Evolutionary conservation across 2,113 vertebrate species (phyloP), one percentile per base, ranked within the genome.

Genomic region (Myrmecophaga tridactyla): DNA sequence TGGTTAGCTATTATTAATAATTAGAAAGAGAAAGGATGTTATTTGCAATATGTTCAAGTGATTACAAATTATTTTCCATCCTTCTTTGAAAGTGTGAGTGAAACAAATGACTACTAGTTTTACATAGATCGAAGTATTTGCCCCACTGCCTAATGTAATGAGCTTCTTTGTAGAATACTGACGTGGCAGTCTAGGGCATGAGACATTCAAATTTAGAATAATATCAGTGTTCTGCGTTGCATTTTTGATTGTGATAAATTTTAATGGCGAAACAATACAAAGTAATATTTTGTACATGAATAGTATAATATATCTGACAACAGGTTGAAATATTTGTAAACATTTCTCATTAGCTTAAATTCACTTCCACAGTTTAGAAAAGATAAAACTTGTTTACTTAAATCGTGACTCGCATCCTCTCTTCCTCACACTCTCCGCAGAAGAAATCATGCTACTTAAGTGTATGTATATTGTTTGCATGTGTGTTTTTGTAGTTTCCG

Each of bases 1-100:
- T 72, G 12, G 34, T 72, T 60, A 86, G 14, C 39, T 20, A 36
- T 34, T 6, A 78, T 96, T 97, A 81, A 90, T 91, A 97, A 80
- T 97, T 96, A 85, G 94, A 39, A 75, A 88, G 86, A 90, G 80
- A 95, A 91, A 96, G 95, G 82, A 39, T 94, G n/a, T 67, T 56
- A 83, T 96, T 56, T 4, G 63, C 96, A 56, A 56, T 90, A 72
- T 82, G 14, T 90, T 67, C 39, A 73, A 18, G 20, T 56, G 18
- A 69, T 62, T 13, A 41, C 10, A 81, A 25, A 48, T 21, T 51
- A 25, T 15, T 23, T 94, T 63, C 10, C 29, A 12, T 65, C 83
- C 6, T 86, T 7, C 8, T 76, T 65, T 84, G 9, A 75, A 81
- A 58, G 4, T 80, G 6, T 21, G 65, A 76, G 18, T 94, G 43